A percentile compares a stretch with the other conserved stretches of the same genome.
phyloP scores from a whole-genome alignment of 2,113 vertebrate species.

The Ascaphus truei region DNA sequence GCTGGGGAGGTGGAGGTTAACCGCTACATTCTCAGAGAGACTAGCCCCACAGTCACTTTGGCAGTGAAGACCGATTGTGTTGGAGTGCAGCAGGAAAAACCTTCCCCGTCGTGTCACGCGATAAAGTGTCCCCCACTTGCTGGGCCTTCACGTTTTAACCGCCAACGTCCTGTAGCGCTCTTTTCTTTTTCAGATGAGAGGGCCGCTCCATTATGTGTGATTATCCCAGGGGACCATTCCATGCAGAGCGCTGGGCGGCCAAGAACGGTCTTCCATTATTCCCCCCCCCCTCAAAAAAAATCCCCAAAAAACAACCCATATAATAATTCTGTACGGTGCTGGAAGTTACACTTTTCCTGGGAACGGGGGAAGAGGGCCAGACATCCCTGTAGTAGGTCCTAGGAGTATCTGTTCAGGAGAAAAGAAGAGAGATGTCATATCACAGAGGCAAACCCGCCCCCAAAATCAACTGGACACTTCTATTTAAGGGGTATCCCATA shows the following conservation, averaged over 20 bases:
- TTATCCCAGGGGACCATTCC: not conserved
- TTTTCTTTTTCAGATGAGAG: no score
- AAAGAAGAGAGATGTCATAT: not conserved
- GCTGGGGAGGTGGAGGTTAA: no score
- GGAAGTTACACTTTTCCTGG: slow-evolving; percentile 82
- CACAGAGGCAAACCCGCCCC: no score
- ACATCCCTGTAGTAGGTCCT: slow-evolving; percentile 91
- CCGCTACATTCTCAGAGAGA: no score
- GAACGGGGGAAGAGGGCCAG: slow-evolving; percentile 84
- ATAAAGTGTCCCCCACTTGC: no score
- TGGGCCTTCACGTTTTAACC: no score
- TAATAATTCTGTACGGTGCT: slow-evolving; percentile 7
- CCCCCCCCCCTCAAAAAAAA: not conserved
- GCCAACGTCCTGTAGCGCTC: no score
- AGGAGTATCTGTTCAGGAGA: slow-evolving; percentile 80
- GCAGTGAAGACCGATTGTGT: not conserved
- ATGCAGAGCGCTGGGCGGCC: not conserved
- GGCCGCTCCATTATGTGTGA: no score
- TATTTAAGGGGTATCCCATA: no score
- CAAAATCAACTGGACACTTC: no score
- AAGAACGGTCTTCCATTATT: slow-evolving; percentile 6
- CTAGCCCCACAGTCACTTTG: no score
- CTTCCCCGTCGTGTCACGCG: not conserved
- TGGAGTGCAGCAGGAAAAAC: not conserved
- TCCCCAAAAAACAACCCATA: not conserved